phyloP scores from a whole-genome alignment of 2,888 invertebrate genomes.

The Agonopterix heracliana region DNA sequence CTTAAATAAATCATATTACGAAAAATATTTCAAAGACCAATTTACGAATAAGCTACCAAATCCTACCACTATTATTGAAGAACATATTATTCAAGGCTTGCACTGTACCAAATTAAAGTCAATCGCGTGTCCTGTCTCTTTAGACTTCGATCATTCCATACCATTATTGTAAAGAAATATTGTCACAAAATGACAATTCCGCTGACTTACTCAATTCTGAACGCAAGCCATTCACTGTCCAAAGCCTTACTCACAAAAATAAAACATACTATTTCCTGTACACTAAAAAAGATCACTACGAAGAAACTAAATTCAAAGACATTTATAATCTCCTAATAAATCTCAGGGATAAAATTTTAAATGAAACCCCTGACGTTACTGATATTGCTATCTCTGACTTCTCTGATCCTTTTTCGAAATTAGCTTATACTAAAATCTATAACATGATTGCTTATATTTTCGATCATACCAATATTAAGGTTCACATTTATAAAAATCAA shows the following conservation, averaged over 20 bases:
- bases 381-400: conserved; percentile 4
- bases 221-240: conserved; percentile 3
- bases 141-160: conserved; percentile 11
- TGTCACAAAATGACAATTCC: conserved; percentile 1
- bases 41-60: conserved; percentile 1
- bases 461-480: not conserved
- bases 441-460: not conserved
- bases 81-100: conserved; percentile 8
- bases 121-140: conserved; percentile 7
- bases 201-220: conserved; percentile 2
- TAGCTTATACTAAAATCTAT: not conserved
- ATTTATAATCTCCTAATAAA: conserved; percentile 10
- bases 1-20: not conserved
- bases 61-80: conserved; percentile 1
- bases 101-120: conserved; percentile 5
- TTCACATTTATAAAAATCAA: not conserved
- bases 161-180: conserved; percentile 9
- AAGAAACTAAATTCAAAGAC: conserved; percentile 8
- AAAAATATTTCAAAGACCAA: not conserved
- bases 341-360: conserved; percentile 5
- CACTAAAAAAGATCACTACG: conserved; percentile 13
- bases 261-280: conserved; percentile 9
- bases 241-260: not conserved
- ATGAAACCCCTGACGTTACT: not conserved
- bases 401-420: not conserved